Conservation (phyloP, 2,797 vertebrate genomes). For the Xiphorhynchus erythropygius region DNA sequence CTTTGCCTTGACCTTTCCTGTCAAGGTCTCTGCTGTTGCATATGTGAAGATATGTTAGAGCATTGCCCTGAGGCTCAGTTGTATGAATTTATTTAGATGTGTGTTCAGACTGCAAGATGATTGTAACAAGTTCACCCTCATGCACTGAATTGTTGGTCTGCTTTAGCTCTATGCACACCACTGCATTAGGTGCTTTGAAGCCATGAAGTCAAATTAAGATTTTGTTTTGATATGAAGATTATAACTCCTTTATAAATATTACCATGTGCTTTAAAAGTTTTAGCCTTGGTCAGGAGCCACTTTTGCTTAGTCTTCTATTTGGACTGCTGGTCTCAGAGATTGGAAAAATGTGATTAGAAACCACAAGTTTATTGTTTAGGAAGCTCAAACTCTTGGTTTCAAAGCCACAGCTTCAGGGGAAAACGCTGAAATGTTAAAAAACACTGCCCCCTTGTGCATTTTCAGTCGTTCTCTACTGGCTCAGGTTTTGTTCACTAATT, state of each 20-base stretch:
- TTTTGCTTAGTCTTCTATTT: background rate
- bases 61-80: background rate
- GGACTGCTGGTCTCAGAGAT: background rate
- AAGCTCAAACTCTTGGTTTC: background rate
- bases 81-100: rapidly evolving
- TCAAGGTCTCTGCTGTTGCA: background rate
- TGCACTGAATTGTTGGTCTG: background rate
- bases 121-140: background rate
- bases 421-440: background rate
- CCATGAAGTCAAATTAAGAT: background rate
- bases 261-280: background rate
- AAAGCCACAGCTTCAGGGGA: background rate
- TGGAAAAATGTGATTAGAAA: background rate
- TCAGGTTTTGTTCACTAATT: background rate
- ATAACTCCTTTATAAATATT: background rate
- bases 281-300: background rate
- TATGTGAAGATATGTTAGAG: background rate
- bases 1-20: background rate
- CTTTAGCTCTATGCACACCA: background rate
- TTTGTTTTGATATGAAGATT: background rate
- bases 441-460: conserved; percentile 8
- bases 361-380: background rate
- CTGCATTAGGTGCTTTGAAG: background rate
- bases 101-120: background rate
- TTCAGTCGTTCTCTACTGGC: background rate